Conservation (phyloP, 2,888 invertebrate genomes). For the Leucophenga montana region DNA sequence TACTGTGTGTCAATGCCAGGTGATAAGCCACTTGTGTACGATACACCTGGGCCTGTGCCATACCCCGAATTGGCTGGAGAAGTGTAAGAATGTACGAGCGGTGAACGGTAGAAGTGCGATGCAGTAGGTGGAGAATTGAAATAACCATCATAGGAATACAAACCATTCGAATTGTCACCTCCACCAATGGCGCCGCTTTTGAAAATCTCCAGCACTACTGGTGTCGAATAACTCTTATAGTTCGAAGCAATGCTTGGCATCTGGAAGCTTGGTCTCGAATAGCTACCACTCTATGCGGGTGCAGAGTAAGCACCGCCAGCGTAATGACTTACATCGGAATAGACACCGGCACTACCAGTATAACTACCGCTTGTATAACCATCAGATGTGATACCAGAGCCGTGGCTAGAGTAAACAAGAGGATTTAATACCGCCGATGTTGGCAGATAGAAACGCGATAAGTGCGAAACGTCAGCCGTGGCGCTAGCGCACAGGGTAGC, state of each 20-base stretch:
- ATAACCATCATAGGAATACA: not conserved
- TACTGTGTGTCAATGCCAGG: conserved; percentile 60
- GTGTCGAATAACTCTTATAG: conserved; percentile 49
- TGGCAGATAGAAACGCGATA: conserved; percentile 59
- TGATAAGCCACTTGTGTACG: conserved; percentile 1
- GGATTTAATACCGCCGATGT: conserved; percentile 34
- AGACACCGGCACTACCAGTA: not conserved
- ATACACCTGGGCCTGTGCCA: no score
- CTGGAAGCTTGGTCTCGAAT: conserved; percentile 1
- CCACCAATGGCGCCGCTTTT: conserved; percentile 33
- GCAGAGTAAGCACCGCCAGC: conserved; percentile 4
- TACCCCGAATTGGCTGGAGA: conserved; percentile 26
- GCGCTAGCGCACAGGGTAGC: conserved; percentile 46
- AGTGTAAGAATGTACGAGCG: not conserved
- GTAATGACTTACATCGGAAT: not conserved
- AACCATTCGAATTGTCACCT: not conserved
- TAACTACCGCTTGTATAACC: not conserved
- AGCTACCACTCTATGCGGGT: conserved; percentile 6
- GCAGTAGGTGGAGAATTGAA: not conserved
- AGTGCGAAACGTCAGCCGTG: conserved; percentile 62
- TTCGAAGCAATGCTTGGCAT: conserved; percentile 43
- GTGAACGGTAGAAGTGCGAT: not conserved
- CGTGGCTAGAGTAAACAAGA: conserved; percentile 32
- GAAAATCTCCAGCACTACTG: conserved; percentile 24
- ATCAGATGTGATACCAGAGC: not conserved